Evolutionary conservation across 1,140 invertebrate genomes (phyloP).

Genomic region (Aphelinus atriplicis): DNA sequence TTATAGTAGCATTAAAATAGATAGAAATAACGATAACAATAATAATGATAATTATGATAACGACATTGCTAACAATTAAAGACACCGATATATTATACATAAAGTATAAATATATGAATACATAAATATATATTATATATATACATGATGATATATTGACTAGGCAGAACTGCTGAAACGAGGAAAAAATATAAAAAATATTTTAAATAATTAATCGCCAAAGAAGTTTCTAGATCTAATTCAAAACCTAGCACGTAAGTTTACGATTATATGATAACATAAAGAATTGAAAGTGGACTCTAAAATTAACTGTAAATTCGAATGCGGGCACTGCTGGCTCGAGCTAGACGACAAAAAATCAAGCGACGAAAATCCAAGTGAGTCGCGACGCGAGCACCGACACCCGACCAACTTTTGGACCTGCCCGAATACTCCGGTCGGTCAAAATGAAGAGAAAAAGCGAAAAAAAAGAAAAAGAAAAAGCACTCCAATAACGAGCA

Average conservation of each 20-base stretch:
- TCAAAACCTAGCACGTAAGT: slow-evolving; percentile 56
- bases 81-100: slow-evolving; percentile 47
- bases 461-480: background rate
- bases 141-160: slow-evolving; percentile 46
- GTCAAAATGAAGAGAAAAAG: background rate
- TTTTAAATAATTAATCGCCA: slow-evolving; percentile 67
- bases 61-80: slow-evolving; percentile 22
- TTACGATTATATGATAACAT: slow-evolving; percentile 52
- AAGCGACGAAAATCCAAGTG: slow-evolving; percentile 4
- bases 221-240: slow-evolving; percentile 62
- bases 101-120: slow-evolving; percentile 47
- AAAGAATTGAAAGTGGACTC: slow-evolving; percentile 65
- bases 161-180: slow-evolving; percentile 50
- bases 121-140: slow-evolving; percentile 1
- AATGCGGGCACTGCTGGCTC: background rate
- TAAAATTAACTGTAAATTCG: slow-evolving; percentile 65
- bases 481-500: background rate
- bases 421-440: background rate
- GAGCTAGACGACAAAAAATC: slow-evolving; percentile 11
- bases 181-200: slow-evolving; percentile 57
- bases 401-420: background rate
- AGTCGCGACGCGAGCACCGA: slow-evolving; percentile 8
- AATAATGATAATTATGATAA: slow-evolving; percentile 22
- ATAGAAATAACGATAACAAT: slow-evolving; percentile 34
- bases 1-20: slow-evolving; percentile 35